These are phyloP conservation scores for Hydractinia symbiolongicarpus DNA, from an alignment of 30 jellyfish, hydroid and myxozoan genomes.

Conservation along the genomic window DNA sequence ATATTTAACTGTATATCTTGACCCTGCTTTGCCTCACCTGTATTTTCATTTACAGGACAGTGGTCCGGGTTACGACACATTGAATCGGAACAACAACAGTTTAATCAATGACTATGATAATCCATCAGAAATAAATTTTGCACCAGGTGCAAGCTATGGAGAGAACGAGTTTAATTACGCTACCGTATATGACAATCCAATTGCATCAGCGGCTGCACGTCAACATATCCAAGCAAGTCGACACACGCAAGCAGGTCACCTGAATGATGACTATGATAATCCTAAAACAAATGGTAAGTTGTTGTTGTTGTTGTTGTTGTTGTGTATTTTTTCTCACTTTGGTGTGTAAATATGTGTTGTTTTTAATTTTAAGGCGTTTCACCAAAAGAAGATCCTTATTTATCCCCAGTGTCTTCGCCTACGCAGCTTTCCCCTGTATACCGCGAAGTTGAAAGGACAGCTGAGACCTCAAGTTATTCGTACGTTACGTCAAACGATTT, in stretches of 20 bases:
- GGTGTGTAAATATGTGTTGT: too few relatives aligned
- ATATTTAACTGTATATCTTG: not conserved
- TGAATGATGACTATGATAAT: constrained; percentile 1
- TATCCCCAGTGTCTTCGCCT: too few relatives aligned
- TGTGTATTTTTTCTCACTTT: too few relatives aligned
- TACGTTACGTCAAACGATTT: not conserved
- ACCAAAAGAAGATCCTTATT: too few relatives aligned
- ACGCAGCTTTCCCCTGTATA: too few relatives aligned
- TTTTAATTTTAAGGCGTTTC: too few relatives aligned
- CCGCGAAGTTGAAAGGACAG: too few relatives aligned
- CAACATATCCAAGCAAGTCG: constrained; percentile 23
- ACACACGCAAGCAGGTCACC: constrained; percentile 2
- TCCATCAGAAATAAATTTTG: not conserved
- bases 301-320: not conserved
- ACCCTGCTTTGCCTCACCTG: not conserved
- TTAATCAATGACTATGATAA: constrained; percentile 6
- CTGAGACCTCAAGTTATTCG: too few relatives aligned
- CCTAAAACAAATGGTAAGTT: constrained; percentile 8
- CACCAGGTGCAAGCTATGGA: constrained; percentile 39
- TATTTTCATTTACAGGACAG: not conserved
- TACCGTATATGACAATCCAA: constrained; percentile 86
- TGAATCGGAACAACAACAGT: constrained; percentile 17
- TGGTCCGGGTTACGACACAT: constrained; percentile 34
- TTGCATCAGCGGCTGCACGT: constrained; percentile 68
- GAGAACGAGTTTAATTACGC: constrained; percentile 31